Evolutionary conservation across 2,888 invertebrate species (phyloP).

Genomic region (Phorcus lineatus): DNA sequence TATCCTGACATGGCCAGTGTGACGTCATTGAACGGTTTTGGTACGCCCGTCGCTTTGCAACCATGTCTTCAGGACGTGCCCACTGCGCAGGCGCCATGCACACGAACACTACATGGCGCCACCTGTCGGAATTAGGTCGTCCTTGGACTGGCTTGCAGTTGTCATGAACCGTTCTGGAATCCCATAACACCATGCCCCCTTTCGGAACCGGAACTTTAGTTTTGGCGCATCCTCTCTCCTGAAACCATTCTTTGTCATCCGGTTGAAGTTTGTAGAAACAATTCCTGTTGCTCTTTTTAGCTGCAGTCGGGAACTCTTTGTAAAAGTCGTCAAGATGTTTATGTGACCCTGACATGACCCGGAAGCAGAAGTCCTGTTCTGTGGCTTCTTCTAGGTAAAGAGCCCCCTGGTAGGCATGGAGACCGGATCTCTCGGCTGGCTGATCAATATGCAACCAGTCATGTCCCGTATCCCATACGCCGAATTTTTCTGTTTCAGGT

Average conservation of each 20-base stretch:
- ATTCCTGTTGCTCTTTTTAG: constrained; percentile 2
- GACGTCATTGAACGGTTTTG: constrained; percentile 44
- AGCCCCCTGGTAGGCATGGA: constrained; percentile 61
- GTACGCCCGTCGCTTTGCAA: constrained; percentile 48
- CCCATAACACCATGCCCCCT: constrained; percentile 67
- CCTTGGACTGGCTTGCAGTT: constrained; percentile 51
- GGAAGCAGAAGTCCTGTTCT: constrained; percentile 53
- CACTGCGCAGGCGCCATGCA: constrained; percentile 64
- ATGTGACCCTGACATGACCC: constrained; percentile 55
- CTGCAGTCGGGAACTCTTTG: constrained; percentile 30
- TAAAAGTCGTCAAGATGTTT: constrained; percentile 44
- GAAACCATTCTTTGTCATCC: constrained; percentile 41
- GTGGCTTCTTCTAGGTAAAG: constrained; percentile 56
- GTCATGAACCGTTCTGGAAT: constrained; percentile 61
- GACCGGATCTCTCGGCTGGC: constrained; percentile 43
- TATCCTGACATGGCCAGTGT: constrained; percentile 58
- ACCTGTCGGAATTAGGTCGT: constrained; percentile 48
- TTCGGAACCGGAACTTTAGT: constrained; percentile 56
- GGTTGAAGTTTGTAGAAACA: constrained; percentile 42
- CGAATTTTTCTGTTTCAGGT: constrained; percentile 48
- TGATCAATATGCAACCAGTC: constrained; percentile 61
- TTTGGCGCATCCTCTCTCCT: constrained; percentile 43
- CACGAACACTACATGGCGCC: constrained; percentile 58
- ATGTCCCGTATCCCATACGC: constrained; percentile 25
- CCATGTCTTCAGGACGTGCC: constrained; percentile 51